phyloP scores from a whole-genome alignment of 2,797 vertebrate genomes.

The Dendrocincla tyrannina region DNA sequence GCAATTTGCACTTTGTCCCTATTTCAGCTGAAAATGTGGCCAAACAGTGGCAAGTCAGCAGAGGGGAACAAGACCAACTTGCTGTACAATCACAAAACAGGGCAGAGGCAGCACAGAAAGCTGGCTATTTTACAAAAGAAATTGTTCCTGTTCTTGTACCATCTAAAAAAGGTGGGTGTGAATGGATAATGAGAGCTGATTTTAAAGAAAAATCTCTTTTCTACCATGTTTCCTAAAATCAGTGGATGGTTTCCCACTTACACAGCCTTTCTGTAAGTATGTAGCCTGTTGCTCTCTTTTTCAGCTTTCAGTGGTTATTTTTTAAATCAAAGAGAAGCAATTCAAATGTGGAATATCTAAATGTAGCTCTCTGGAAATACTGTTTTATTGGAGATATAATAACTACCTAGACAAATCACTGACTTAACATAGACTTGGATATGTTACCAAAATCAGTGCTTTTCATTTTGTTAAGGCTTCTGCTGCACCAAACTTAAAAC shows the following conservation, averaged over 20 bases:
- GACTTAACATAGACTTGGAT: neutral
- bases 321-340: neutral
- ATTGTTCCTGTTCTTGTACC: conserved; percentile 88
- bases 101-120: conserved; percentile 90
- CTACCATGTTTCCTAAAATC: neutral
- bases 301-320: neutral
- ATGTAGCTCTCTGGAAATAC: neutral
- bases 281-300: neutral
- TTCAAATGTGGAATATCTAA: neutral
- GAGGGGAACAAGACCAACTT: conserved; percentile 87
- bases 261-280: neutral
- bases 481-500: neutral
- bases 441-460: neutral
- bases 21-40: conserved; percentile 94
- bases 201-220: neutral
- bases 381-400: neutral
- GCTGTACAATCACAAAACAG: conserved; percentile 89
- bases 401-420: neutral
- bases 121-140: conserved; percentile 90
- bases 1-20: neutral
- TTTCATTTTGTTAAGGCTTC: neutral
- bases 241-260: neutral
- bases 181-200: neutral
- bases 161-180: conserved; percentile 86
- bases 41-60: conserved; percentile 86